Percentiles rank a stretch among this genome's conserved stretches.
Evolutionary conservation across 2,797 vertebrate genomes (phyloP).

Genomic region (Borostomias antarcticus): DNA sequence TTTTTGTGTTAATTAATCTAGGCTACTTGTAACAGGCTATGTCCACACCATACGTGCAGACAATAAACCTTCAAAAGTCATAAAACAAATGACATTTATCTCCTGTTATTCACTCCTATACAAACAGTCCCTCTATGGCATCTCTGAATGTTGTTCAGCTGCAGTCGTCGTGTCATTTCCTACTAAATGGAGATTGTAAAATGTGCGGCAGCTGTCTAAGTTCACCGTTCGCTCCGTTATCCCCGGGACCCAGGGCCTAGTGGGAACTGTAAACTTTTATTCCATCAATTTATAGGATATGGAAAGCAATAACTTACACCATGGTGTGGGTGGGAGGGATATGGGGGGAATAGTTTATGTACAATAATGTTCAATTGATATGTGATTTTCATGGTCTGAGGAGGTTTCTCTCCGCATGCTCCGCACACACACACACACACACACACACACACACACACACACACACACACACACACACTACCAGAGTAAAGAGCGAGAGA

Average conservation of each 20-base stretch:
- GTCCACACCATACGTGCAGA: background rate
- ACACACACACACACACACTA: background rate
- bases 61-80: background rate
- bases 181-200: slow-evolving; percentile 74
- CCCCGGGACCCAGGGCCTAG: slow-evolving; percentile 69
- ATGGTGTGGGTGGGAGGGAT: background rate
- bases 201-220: slow-evolving; percentile 69
- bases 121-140: too few relatives aligned
- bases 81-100: background rate
- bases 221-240: slow-evolving; percentile 64
- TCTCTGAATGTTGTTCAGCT: slow-evolving; percentile 4
- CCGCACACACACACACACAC: background rate
- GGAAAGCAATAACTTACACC: slow-evolving; percentile 73
- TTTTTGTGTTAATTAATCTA: too few relatives aligned
- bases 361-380: slow-evolving; percentile 44
- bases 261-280: slow-evolving; percentile 76
- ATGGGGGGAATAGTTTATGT: background rate
- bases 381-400: slow-evolving; percentile 31
- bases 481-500: too few relatives aligned
- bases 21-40: too few relatives aligned
- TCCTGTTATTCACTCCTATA: background rate
- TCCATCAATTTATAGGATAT: slow-evolving; percentile 75
- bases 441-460: background rate
- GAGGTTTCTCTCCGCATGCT: too few relatives aligned
- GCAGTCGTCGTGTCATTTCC: slow-evolving; percentile 65